Conservation (phyloP, 2,113 vertebrate genomes). For the Callopanchax toddi region DNA sequence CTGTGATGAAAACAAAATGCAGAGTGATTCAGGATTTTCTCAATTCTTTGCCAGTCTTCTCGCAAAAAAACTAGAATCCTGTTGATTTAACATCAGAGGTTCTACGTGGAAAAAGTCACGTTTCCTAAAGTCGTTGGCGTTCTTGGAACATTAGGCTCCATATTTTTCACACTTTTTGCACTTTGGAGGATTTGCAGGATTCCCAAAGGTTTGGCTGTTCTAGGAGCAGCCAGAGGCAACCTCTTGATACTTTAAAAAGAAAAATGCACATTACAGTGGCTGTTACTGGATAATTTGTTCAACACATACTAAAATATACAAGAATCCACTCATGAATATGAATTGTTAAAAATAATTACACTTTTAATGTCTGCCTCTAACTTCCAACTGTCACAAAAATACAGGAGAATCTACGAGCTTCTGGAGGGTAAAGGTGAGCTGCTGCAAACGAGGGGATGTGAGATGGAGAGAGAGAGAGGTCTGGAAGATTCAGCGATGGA, state of each 20-base stretch:
- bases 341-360: too few relatives aligned
- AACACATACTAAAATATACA: neutral
- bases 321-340: neutral
- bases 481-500: neutral
- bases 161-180: conserved; percentile 13
- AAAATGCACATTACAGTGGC: neutral
- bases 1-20: too few relatives aligned
- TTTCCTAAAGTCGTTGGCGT: neutral
- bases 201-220: conserved; percentile 1
- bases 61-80: too few relatives aligned
- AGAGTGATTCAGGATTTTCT: too few relatives aligned
- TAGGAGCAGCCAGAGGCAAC: neutral
- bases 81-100: too few relatives aligned
- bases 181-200: conserved; percentile 13
- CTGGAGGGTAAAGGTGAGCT: neutral
- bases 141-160: neutral
- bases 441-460: neutral
- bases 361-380: too few relatives aligned
- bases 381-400: neutral
- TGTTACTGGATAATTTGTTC: neutral
- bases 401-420: neutral
- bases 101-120: neutral
- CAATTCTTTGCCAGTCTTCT: too few relatives aligned
- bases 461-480: neutral
- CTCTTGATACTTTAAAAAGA: neutral